Evolutionary conservation across 2,888 invertebrate species (phyloP).

Genomic region (Pyralis farinalis): DNA sequence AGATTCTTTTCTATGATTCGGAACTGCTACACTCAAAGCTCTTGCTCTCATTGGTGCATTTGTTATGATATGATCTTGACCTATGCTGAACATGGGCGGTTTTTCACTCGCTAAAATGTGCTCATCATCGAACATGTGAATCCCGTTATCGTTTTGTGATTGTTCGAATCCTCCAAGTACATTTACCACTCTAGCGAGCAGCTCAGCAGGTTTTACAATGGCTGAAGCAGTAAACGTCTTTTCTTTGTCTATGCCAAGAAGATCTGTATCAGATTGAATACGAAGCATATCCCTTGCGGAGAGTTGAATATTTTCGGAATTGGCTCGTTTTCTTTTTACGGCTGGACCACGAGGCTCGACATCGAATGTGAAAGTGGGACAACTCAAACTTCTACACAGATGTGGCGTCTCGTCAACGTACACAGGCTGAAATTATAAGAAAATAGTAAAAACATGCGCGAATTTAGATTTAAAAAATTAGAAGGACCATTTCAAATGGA

Average conservation of each 20-base stretch:
- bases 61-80: slow-evolving; percentile 58
- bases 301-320: slow-evolving; percentile 82
- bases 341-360: slow-evolving; percentile 71
- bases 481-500: too few species aligned
- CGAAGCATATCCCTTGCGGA: slow-evolving; percentile 76
- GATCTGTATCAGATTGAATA: slow-evolving; percentile 89
- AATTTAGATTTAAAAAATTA: too few species aligned
- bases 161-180: slow-evolving; percentile 84
- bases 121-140: slow-evolving; percentile 87
- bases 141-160: slow-evolving; percentile 73
- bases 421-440: slow-evolving; percentile 82
- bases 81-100: slow-evolving; percentile 79
- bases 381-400: slow-evolving; percentile 82
- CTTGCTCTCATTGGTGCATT: slow-evolving; percentile 74
- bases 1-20: slow-evolving; percentile 64
- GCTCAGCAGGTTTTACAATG: slow-evolving; percentile 87
- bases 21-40: slow-evolving; percentile 82
- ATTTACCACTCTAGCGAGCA: slow-evolving; percentile 88
- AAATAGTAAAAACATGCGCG: too few species aligned
- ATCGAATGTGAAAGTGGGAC: slow-evolving; percentile 87
- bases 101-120: slow-evolving; percentile 87
- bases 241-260: slow-evolving; percentile 88
- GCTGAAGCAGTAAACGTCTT: slow-evolving; percentile 87
- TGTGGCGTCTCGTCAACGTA: slow-evolving; percentile 83
- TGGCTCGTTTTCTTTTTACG: slow-evolving; percentile 81